Evolutionary conservation across 2,888 invertebrate genomes (phyloP).

Genomic region (Dryadula phaetusa): DNA sequence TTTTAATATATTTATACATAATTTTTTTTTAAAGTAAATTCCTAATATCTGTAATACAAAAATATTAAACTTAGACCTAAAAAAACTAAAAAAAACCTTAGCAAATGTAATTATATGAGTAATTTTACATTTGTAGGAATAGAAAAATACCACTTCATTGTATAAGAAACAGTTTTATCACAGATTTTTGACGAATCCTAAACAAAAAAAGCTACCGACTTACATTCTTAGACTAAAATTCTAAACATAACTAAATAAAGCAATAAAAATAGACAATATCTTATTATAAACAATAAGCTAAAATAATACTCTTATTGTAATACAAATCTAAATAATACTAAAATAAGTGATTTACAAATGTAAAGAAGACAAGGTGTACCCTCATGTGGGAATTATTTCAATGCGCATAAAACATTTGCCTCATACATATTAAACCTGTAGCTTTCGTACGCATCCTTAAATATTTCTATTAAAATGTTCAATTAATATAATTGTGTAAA

Average conservation of each 20-base stretch:
- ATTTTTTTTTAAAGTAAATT: no score
- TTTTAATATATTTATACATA: no score
- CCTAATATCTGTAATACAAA: no score
- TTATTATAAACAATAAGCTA: not conserved
- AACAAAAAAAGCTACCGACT: not conserved
- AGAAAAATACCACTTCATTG: constrained; percentile 1
- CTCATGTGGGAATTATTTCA: no score
- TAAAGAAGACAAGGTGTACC: no score
- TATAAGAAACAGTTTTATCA: constrained; percentile 40
- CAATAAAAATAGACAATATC: not conserved
- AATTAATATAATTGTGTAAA: not conserved
- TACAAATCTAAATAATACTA: not conserved
- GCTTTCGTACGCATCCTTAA: no score
- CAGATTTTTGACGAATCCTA: constrained; percentile 47
- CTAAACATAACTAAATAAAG: no score
- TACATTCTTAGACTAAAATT: no score
- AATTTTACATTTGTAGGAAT: not conserved
- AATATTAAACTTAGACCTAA: no score
- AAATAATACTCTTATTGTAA: not conserved
- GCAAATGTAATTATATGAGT: not conserved
- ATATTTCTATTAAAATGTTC: not conserved
- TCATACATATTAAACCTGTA: no score
- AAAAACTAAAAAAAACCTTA: no score
- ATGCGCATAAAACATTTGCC: no score
- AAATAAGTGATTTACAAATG: not conserved